These are phyloP conservation scores for Melanotaenia nigrans DNA, from an alignment of 2,797 vertebrate genomes.

Conservation along the genomic window DNA sequence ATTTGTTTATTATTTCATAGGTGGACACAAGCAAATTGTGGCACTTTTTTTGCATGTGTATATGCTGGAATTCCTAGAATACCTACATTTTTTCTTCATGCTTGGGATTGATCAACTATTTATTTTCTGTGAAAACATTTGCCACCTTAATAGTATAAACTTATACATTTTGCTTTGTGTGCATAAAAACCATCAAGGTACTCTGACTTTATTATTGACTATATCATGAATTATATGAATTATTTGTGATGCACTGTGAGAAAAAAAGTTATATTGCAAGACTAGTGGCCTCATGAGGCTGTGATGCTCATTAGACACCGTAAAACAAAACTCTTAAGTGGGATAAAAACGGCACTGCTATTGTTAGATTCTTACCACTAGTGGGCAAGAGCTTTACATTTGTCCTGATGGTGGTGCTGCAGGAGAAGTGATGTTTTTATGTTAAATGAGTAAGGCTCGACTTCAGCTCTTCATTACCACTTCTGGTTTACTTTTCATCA, in stretches of 20 bases:
- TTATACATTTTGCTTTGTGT: slow-evolving; percentile 53
- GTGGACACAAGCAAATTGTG: slow-evolving; percentile 29
- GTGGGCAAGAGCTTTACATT: slow-evolving; percentile 6
- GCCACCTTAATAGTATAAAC: slow-evolving; percentile 37
- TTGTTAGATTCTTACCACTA: slow-evolving; percentile 30
- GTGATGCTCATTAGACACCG: slow-evolving; percentile 18
- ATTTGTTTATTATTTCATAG: slow-evolving; percentile 31
- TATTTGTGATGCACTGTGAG: slow-evolving; percentile 58
- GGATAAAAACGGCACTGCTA: slow-evolving; percentile 9
- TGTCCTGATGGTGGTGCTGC: slow-evolving; percentile 39
- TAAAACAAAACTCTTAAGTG: neutral
- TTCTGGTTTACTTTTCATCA: slow-evolving; percentile 13
- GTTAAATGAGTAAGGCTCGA: neutral
- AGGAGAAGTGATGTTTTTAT: slow-evolving; percentile 29
- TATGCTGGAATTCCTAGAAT: slow-evolving; percentile 38
- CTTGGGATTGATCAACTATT: slow-evolving; percentile 60
- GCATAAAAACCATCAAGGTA: slow-evolving; percentile 65
- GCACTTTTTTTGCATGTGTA: slow-evolving; percentile 56
- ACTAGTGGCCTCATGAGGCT: slow-evolving; percentile 50
- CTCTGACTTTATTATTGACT: slow-evolving; percentile 45
- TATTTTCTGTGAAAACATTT: slow-evolving; percentile 77
- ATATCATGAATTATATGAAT: slow-evolving; percentile 16
- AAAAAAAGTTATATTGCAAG: slow-evolving; percentile 12
- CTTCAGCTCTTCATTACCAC: slow-evolving; percentile 7
- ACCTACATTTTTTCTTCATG: slow-evolving; percentile 35